Base-by-base conservation (phyloP, 1,140 invertebrate species). In the Pygmarrhopalites habei region DNA sequence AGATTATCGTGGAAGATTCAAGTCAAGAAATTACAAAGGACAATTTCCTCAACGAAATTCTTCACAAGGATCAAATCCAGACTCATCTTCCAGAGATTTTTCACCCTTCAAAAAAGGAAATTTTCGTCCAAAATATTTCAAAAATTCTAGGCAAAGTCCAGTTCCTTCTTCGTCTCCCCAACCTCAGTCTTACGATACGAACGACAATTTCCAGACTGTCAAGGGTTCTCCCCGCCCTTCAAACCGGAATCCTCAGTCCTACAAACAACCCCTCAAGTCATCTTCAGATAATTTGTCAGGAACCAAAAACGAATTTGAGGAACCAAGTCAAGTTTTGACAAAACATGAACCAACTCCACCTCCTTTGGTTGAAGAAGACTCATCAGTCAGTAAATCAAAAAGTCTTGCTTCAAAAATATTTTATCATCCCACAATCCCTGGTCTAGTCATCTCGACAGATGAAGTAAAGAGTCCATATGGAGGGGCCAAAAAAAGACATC, bases 391-490 rank as follows among this genome's bases (percentile, higher is more conserved):
- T n/a, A n/a, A n/a, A n/a, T n/a, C n/a, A n/a, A n/a, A n/a, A n/a
- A n/a, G n/a, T n/a, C n/a, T n/a, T n/a, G n/a, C n/a, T n/a, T n/a
- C 39, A 23, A 58, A 23, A n/a, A 46, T 44, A 2, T 66, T 66
- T 39, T 29, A 46, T 41, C 65, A 67, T 60, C 65, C 65, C n/a
- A 67, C 61, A 2, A 67, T 67, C 0, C 65, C 65, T 17, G 65
- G 65, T 17, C 35, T 67, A n/a, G 61, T 67, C 25, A 32, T 67
- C 30, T 46, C 23, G 12, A 26, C 10, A 4, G 5, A 5, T n/a
- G n/a, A 47, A 4, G 44, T 17, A 46, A 46, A 5, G 44, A 17
- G 44, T n/a, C 44, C 15, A 46, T n/a, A n/a, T n/a, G n/a, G n/a
- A n/a, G n/a, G n/a, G n/a, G n/a, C n/a, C n/a, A n/a, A n/a, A n/a